Evolutionary conservation across 1,140 invertebrate genomes (phyloP).

Genomic region (Ostrea edulis): DNA sequence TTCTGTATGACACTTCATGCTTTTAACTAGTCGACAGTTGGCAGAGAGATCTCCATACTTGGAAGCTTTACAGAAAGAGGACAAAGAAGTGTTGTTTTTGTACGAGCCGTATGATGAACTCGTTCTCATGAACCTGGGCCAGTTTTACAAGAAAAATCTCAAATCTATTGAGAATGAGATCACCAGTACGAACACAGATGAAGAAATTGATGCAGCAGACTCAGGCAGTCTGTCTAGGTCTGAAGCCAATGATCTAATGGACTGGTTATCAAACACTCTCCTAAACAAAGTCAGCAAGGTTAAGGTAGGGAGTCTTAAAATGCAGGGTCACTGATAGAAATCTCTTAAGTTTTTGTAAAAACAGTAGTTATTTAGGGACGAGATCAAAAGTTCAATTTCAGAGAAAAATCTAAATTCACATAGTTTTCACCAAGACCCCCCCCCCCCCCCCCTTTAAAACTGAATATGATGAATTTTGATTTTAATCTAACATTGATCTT

Average conservation of each 20-base stretch:
- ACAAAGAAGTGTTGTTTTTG: conserved; percentile 96
- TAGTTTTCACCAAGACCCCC: too few relatives aligned
- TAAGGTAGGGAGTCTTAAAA: conserved; percentile 79
- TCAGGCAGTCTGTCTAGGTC: conserved; percentile 85
- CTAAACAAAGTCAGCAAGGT: conserved; percentile 89
- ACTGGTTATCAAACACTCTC: conserved; percentile 88
- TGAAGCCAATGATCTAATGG: conserved; percentile 88
- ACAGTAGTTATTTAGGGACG: not conserved
- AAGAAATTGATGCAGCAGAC: conserved; percentile 76
- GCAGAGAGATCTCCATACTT: conserved; percentile 97
- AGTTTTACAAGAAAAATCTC: conserved; percentile 89
- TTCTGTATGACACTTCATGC: too few relatives aligned
- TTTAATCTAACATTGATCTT: too few relatives aligned
- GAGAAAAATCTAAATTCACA: too few relatives aligned
- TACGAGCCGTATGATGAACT: conserved; percentile 98
- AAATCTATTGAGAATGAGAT: conserved; percentile 97
- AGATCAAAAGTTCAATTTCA: too few relatives aligned
- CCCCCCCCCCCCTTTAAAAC: too few relatives aligned
- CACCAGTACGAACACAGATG: conserved; percentile 83
- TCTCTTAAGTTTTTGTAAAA: not conserved
- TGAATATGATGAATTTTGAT: too few relatives aligned
- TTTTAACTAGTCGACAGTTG: conserved; percentile 86
- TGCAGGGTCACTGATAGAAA: not conserved
- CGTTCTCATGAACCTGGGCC: conserved; percentile 92
- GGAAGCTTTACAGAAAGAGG: conserved; percentile 90